A percentile compares a stretch with the other conserved stretches of the same genome.
Evolutionary conservation across 2,113 vertebrate genomes (phyloP).

Genomic region (Thinocorus orbignyianus): DNA sequence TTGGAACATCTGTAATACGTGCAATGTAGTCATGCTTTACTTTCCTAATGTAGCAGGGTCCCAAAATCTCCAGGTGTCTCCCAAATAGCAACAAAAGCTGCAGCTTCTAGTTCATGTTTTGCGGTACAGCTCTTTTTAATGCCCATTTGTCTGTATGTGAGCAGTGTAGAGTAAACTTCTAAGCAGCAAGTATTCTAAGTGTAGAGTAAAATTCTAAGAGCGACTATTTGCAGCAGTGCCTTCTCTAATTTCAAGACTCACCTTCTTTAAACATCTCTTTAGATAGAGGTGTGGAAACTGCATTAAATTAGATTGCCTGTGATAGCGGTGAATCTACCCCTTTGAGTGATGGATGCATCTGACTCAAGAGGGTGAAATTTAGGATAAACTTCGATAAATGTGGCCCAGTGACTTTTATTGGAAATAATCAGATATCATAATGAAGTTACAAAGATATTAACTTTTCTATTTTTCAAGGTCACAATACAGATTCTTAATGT

Average conservation of each 20-base stretch:
- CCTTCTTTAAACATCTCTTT: not conserved
- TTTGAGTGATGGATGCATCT: not conserved
- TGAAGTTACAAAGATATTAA: not conserved
- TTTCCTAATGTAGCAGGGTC: not conserved
- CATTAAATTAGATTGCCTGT: not conserved
- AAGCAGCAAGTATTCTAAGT: not conserved
- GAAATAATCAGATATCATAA: not conserved
- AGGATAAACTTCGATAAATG: not conserved
- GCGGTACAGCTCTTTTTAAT: not conserved
- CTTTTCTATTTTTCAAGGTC: not conserved
- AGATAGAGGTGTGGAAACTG: not conserved
- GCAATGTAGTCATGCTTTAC: not conserved
- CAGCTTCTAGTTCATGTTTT: not conserved
- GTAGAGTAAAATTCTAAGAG: not conserved
- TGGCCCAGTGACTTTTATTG: not conserved
- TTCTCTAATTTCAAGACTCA: not conserved
- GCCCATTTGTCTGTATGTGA: not conserved
- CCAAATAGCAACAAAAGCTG: not conserved
- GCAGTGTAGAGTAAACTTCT: not conserved
- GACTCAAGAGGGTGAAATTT: not conserved
- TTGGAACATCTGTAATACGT: not conserved
- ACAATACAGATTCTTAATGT: not conserved
- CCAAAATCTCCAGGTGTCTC: not conserved
- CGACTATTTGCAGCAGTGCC: not conserved
- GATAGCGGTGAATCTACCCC: not conserved